These are phyloP conservation scores for Rhea americana DNA, from an alignment of 2,113 vertebrate genomes.

Conservation along the genomic window DNA sequence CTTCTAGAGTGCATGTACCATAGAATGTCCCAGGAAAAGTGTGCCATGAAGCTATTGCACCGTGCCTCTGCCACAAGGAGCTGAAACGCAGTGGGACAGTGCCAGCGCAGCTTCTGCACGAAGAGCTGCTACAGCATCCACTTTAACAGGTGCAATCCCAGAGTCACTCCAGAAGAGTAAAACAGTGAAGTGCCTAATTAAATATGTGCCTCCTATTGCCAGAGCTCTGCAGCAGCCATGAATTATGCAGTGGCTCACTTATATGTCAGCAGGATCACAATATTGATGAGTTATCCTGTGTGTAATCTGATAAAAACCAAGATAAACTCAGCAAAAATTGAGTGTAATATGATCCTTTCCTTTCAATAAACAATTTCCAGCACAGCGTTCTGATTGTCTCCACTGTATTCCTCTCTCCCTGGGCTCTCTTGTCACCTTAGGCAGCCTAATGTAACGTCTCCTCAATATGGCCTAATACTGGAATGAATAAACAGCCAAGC, in stretches of 20 bases:
- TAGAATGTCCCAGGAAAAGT: accelerated
- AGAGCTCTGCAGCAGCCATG: constrained; percentile 59
- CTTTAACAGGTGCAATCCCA: accelerated
- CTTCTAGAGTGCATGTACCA: accelerated
- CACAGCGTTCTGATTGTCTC: not conserved
- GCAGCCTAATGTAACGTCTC: not conserved
- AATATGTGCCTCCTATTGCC: constrained; percentile 31
- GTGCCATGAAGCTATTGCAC: accelerated
- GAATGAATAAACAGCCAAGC: accelerated
- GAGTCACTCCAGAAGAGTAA: not conserved
- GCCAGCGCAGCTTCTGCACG: not conserved
- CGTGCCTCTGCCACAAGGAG: not conserved
- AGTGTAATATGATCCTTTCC: constrained; percentile 50
- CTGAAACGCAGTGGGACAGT: accelerated
- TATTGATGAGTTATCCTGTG: constrained; percentile 66
- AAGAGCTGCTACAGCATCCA: not conserved
- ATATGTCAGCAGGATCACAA: constrained; percentile 64
- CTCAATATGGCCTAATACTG: not conserved
- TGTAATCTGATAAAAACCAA: constrained; percentile 67
- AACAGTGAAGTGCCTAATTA: constrained; percentile 41
- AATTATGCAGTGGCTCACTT: constrained; percentile 61
- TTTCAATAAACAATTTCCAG: constrained; percentile 46
- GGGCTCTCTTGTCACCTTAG: constrained; percentile 3
- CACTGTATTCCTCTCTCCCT: not conserved
- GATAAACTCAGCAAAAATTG: constrained; percentile 69